Conservation (phyloP, 2,888 invertebrate species). For the Monoplex corrugatus region DNA sequence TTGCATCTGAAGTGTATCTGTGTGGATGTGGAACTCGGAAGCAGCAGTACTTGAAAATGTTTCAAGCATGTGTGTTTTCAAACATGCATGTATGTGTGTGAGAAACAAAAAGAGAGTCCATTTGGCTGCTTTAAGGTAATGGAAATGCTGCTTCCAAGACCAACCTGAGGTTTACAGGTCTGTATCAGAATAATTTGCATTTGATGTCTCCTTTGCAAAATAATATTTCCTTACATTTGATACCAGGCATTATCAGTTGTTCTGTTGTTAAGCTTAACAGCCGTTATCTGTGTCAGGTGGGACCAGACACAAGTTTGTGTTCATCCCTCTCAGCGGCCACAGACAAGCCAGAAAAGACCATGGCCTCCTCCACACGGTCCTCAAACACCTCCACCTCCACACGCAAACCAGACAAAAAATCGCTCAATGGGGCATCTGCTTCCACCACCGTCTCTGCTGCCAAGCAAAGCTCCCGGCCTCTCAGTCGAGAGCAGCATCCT, state of each 20-base stretch:
- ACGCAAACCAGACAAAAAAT: slow-evolving; percentile 39
- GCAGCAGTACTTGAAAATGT: too few species aligned
- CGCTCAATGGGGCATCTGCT: not conserved
- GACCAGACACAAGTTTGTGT: slow-evolving; percentile 27
- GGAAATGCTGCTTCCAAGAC: too few species aligned
- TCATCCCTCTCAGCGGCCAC: not conserved
- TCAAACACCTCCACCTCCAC: not conserved
- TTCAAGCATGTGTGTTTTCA: not conserved
- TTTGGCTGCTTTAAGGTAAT: too few species aligned
- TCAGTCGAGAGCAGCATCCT: slow-evolving; percentile 20
- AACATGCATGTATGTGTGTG: not conserved
- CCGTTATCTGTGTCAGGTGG: slow-evolving; percentile 34
- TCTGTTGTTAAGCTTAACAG: not conserved
- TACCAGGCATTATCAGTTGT: too few species aligned
- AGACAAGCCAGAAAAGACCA: slow-evolving; percentile 29
- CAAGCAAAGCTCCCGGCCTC: slow-evolving; percentile 2
- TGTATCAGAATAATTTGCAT: too few species aligned
- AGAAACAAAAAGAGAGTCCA: too few species aligned
- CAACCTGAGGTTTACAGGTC: too few species aligned
- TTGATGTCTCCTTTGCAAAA: too few species aligned
- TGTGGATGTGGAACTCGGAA: too few species aligned
- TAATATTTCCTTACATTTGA: too few species aligned
- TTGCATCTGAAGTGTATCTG: too few species aligned
- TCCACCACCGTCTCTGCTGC: not conserved
- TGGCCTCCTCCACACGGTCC: slow-evolving; percentile 39